Percentiles rank a stretch among this genome's conserved stretches.
Evolutionary conservation across 1,140 invertebrate genomes (phyloP).

Genomic region (Ylistrum balloti): DNA sequence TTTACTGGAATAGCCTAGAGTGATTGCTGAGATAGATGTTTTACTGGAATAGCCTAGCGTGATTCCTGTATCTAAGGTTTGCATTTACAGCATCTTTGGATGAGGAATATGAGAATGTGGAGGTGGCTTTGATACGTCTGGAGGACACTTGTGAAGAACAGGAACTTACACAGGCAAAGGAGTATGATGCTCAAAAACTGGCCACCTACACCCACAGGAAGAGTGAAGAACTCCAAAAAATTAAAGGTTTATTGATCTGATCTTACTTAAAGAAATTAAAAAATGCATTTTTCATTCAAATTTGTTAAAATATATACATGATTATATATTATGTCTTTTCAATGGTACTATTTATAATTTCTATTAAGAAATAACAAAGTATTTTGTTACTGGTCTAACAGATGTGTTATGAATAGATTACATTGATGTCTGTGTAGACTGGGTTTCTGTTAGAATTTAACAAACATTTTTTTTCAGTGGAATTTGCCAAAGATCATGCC

Average conservation of each 20-base stretch:
- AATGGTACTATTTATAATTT: too few relatives aligned
- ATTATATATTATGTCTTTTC: too few relatives aligned
- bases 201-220: constrained; percentile 87
- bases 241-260: constrained; percentile 84
- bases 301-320: too few relatives aligned
- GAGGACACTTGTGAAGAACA: constrained; percentile 87
- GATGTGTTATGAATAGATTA: too few relatives aligned
- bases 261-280: too few relatives aligned
- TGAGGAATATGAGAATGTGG: constrained; percentile 86
- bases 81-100: constrained; percentile 84
- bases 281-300: too few relatives aligned
- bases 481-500: constrained; percentile 85
- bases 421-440: too few relatives aligned
- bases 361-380: too few relatives aligned
- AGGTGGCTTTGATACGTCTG: constrained; percentile 85
- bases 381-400: too few relatives aligned
- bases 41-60: too few relatives aligned
- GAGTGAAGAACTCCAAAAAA: constrained; percentile 84
- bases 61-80: not conserved
- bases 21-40: too few relatives aligned
- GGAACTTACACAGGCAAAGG: constrained; percentile 86
- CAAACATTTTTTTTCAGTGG: constrained; percentile 80
- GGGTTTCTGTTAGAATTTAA: not conserved
- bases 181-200: constrained; percentile 86
- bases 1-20: too few relatives aligned